Evolutionary conservation across 2,888 invertebrate genomes (phyloP).

Genomic region (Trissolcus brochymenae): DNA sequence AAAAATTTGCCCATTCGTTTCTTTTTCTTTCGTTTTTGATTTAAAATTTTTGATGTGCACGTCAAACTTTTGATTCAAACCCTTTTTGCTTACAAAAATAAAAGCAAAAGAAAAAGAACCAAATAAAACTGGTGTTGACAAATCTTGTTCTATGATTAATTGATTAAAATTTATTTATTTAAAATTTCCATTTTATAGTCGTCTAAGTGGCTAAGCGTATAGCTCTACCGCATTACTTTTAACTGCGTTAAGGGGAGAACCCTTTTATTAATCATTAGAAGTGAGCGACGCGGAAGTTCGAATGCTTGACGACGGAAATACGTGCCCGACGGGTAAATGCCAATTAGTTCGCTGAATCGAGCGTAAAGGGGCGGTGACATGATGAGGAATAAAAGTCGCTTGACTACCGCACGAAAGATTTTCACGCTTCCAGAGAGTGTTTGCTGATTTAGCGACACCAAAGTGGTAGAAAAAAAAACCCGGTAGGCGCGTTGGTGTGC

Average conservation of each 20-base stretch:
- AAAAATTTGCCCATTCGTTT: no score
- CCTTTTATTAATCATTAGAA: constrained; percentile 66
- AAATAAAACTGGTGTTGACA: no score
- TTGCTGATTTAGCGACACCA: constrained; percentile 58
- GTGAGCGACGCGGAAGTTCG: constrained; percentile 65
- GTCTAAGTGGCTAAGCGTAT: constrained; percentile 61
- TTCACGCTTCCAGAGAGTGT: constrained; percentile 60
- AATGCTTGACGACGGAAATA: constrained; percentile 63
- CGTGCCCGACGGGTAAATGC: constrained; percentile 64
- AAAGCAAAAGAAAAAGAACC: no score
- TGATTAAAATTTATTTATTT: no score
- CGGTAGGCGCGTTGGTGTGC: constrained; percentile 50
- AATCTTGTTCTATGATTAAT: no score
- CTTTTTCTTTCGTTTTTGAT: no score
- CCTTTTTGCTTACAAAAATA: no score
- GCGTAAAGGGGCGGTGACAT: constrained; percentile 59
- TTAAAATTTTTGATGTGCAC: no score
- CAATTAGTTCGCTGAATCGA: constrained; percentile 68
- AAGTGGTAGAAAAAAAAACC: constrained; percentile 48
- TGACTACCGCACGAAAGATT: constrained; percentile 62
- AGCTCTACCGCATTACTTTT: constrained; percentile 58
- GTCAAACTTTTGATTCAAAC: no score
- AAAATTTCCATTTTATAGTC: constrained; percentile 48
- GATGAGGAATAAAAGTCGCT: constrained; percentile 60
- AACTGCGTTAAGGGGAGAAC: constrained; percentile 58